Conservation (phyloP, 2,797 vertebrate species). For the Oryzias dopingdopingensis region DNA sequence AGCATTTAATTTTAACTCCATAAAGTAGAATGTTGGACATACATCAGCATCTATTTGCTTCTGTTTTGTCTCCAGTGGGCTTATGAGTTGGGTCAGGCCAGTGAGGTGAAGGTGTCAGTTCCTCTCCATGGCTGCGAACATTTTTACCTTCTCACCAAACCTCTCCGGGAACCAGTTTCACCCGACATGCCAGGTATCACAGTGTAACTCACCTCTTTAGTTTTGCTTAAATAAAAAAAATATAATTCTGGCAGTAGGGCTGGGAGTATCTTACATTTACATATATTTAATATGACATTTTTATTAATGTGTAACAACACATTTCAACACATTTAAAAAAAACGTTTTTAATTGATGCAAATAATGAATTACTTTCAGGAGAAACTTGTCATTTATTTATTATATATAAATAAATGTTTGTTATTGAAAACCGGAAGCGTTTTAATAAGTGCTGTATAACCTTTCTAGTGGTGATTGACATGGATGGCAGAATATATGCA, state of each 20-base stretch:
- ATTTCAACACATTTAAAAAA: no score
- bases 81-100: constrained; percentile 93
- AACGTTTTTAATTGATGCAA: no score
- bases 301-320: no score
- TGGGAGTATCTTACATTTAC: no score
- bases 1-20: no score
- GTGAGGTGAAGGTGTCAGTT: constrained; percentile 89
- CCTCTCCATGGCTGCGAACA: constrained; percentile 97
- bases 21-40: no score
- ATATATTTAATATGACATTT: no score
- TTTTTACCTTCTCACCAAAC: constrained; percentile 96
- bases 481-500: constrained; percentile 93
- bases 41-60: background rate
- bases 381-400: no score
- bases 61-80: constrained; percentile 84
- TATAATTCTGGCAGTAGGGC: no score
- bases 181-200: constrained; percentile 83
- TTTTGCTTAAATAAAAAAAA: background rate
- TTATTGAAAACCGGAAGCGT: no score
- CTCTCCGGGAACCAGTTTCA: constrained; percentile 79
- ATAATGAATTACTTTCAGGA: no score
- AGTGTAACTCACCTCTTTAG: background rate
- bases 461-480: constrained; percentile 85
- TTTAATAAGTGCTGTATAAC: constrained; percentile 23
- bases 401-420: no score